A percentile compares a stretch with the other conserved stretches of the same genome.
phyloP scores from a whole-genome alignment of 2,797 vertebrate species.

The Trachops cirrhosus region DNA sequence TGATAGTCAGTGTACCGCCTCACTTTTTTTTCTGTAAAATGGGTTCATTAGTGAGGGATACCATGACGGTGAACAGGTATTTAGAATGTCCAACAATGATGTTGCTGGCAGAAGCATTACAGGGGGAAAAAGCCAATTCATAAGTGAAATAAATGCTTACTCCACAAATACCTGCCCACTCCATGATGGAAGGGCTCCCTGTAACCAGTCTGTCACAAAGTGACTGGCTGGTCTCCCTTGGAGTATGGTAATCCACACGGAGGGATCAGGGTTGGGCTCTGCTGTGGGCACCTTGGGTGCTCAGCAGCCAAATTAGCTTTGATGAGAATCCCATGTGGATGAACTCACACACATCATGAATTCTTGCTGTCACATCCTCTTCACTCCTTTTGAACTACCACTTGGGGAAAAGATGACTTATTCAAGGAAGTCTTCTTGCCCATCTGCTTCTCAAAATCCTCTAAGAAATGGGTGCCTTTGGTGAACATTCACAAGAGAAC shows the following conservation, averaged over 20 bases:
- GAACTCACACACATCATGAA: background rate
- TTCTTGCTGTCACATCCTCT: background rate
- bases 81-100: background rate
- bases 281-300: background rate
- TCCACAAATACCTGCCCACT: background rate
- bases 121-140: background rate
- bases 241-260: background rate
- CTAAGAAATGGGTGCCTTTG: background rate
- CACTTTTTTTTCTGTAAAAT: background rate
- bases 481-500: background rate
- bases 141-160: background rate
- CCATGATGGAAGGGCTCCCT: background rate
- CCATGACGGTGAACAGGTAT: background rate
- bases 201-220: background rate
- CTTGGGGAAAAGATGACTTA: background rate
- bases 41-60: background rate
- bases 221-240: background rate
- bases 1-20: background rate
- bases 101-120: background rate
- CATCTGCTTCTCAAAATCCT: background rate
- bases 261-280: background rate
- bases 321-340: background rate
- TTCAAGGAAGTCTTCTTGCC: background rate
- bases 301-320: background rate
- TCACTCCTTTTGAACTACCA: background rate